phyloP scores from a whole-genome alignment of 2,797 vertebrate species.

The Urocyon cinereoargenteus region DNA sequence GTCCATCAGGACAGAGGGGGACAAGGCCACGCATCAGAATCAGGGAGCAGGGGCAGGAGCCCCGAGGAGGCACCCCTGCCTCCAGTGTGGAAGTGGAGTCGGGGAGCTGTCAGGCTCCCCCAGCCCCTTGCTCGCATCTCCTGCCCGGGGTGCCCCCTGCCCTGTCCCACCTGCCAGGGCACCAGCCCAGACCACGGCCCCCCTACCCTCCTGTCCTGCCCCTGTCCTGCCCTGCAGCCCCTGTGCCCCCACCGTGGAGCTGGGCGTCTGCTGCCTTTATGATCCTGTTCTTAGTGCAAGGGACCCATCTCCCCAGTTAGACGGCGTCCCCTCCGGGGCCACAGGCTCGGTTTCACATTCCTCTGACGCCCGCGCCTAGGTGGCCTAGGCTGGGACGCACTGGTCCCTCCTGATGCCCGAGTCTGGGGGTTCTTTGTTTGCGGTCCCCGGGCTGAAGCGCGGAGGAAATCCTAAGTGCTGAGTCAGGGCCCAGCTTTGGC shows the following conservation, averaged over 20 bases:
- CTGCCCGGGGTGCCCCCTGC: not conserved
- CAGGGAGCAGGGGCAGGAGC: not conserved
- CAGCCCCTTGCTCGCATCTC: not conserved
- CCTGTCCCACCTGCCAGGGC: not conserved
- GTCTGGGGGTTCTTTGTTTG: conserved; percentile 52
- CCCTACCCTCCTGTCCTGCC: not conserved
- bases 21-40: fast-evolving
- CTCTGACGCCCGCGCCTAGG: not conserved
- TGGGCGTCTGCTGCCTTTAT: not conserved
- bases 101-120: not conserved
- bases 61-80: not conserved
- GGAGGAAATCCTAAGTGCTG: conserved; percentile 76
- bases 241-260: not conserved
- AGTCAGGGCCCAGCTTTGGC: conserved; percentile 66
- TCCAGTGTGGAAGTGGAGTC: fast-evolving
- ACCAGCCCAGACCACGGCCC: not conserved
- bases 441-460: not conserved
- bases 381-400: not conserved
- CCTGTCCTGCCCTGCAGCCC: not conserved
- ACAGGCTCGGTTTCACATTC: not conserved
- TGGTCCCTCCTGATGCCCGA: not conserved
- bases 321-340: not conserved
- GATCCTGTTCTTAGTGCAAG: not conserved
- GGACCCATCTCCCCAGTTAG: not conserved
- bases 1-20: not conserved